These are phyloP conservation scores for Aradophagus sp. DNA, from an alignment of 1,140 invertebrate genomes.

Conservation along the genomic window DNA sequence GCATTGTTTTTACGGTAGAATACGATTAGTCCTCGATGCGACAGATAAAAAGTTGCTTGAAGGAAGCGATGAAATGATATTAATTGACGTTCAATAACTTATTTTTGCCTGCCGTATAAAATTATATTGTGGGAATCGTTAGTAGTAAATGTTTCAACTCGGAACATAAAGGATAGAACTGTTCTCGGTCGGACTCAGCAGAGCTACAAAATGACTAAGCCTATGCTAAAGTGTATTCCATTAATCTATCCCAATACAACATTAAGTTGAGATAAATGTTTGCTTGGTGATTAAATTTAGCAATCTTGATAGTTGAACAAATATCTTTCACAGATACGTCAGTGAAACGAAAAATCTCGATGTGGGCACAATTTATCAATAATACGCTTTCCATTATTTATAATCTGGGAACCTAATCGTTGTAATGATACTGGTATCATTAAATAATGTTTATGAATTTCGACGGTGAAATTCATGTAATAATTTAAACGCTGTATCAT, in stretches of 20 bases:
- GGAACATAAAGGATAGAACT: constrained; percentile 28
- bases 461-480: too few relatives aligned
- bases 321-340: constrained; percentile 35
- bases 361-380: constrained; percentile 13
- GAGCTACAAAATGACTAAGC: constrained; percentile 49
- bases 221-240: constrained; percentile 40
- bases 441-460: too few relatives aligned
- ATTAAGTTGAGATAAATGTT: constrained; percentile 51
- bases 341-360: constrained; percentile 9
- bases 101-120: constrained; percentile 22
- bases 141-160: constrained; percentile 30
- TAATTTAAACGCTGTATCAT: too few relatives aligned
- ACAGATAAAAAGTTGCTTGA: constrained; percentile 11
- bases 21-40: constrained; percentile 15
- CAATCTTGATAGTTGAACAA: constrained; percentile 42
- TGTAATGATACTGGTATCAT: too few relatives aligned
- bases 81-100: constrained; percentile 50
- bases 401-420: neutral
- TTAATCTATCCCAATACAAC: constrained; percentile 45
- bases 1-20: constrained; percentile 21
- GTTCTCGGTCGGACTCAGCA: constrained; percentile 5
- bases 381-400: constrained; percentile 7
- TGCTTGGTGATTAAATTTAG: constrained; percentile 42
- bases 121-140: constrained; percentile 37
- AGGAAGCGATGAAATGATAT: neutral